These are phyloP conservation scores for Leptothorax acervorum DNA, from an alignment of 2,888 invertebrate species.

Conservation along the genomic window DNA sequence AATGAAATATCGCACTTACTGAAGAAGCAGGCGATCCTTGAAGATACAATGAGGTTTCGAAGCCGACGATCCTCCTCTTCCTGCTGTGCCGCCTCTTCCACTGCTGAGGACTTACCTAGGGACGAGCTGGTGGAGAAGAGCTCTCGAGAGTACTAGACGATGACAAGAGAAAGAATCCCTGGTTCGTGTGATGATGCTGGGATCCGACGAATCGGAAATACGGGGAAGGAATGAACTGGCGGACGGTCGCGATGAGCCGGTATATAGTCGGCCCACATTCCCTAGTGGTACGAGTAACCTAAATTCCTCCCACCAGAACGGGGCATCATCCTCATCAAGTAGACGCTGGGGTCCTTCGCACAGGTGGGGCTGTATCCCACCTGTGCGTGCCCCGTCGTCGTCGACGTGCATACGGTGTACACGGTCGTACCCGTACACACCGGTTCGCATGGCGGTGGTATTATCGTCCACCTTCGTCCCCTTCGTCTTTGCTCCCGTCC, in stretches of 20 bases:
- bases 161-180: slow-evolving; percentile 10
- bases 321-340: slow-evolving; percentile 69
- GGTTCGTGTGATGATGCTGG: slow-evolving; percentile 37
- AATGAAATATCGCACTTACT: slow-evolving; percentile 30
- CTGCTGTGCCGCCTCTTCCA: slow-evolving; percentile 16
- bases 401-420: neutral
- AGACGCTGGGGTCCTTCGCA: slow-evolving; percentile 29
- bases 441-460: slow-evolving; percentile 9
- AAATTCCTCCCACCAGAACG: slow-evolving; percentile 83
- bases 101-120: slow-evolving; percentile 23
- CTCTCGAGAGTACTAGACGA: slow-evolving; percentile 58
- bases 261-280: slow-evolving; percentile 85
- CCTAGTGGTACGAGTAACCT: slow-evolving; percentile 85
- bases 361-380: slow-evolving; percentile 55
- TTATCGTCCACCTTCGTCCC: slow-evolving; percentile 1
- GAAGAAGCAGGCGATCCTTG: slow-evolving; percentile 20
- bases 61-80: neutral
- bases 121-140: neutral
- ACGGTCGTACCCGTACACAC: slow-evolving; percentile 4
- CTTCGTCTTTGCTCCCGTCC: slow-evolving; percentile 8
- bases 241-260: slow-evolving; percentile 82
- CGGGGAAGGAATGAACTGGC: slow-evolving; percentile 81
- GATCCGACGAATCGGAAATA: slow-evolving; percentile 44
- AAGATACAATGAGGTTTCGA: neutral
- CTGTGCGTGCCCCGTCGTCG: slow-evolving; percentile 25